Evolutionary conservation across 2,113 vertebrate genomes (phyloP).

Genomic region (Monopterus albus): DNA sequence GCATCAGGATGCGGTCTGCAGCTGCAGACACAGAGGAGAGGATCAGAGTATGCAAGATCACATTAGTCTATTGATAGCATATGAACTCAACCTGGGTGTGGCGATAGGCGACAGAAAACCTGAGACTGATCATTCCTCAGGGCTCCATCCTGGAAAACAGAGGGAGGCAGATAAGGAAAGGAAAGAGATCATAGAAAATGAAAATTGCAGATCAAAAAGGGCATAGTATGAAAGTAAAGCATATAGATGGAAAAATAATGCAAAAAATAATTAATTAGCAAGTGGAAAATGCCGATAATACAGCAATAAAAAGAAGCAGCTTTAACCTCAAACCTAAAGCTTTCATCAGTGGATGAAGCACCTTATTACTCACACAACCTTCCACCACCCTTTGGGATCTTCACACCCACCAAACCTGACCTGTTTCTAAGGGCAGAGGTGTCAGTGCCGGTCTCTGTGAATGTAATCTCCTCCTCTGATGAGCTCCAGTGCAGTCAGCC

Average conservation of each 20-base stretch:
- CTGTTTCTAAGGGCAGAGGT: conserved; percentile 27
- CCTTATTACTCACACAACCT: conserved; percentile 8
- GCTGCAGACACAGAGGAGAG: conserved; percentile 21
- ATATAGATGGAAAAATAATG: neutral
- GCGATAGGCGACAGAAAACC: conserved; percentile 40
- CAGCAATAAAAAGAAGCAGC: neutral
- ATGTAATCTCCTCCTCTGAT: conserved; percentile 44
- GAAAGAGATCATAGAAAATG: neutral
- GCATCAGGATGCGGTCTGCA: conserved; percentile 16
- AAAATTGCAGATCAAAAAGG: no score
- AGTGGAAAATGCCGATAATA: neutral
- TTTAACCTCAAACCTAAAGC: conserved; percentile 1
- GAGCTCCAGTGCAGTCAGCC: conserved; percentile 37
- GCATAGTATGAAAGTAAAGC: no score
- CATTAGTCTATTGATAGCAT: conserved; percentile 46
- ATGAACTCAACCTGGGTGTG: conserved; percentile 58
- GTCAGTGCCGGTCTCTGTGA: conserved; percentile 14
- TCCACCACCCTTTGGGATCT: conserved; percentile 1
- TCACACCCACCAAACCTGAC: conserved; percentile 24
- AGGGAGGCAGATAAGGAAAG: neutral
- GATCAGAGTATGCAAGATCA: conserved; percentile 23
- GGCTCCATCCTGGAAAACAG: conserved; percentile 8
- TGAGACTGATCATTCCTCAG: conserved; percentile 1
- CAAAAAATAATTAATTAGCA: no score
- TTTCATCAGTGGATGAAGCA: neutral